Evolutionary conservation across 1,140 invertebrate species (phyloP).

Genomic region (Tribolium castaneum): DNA sequence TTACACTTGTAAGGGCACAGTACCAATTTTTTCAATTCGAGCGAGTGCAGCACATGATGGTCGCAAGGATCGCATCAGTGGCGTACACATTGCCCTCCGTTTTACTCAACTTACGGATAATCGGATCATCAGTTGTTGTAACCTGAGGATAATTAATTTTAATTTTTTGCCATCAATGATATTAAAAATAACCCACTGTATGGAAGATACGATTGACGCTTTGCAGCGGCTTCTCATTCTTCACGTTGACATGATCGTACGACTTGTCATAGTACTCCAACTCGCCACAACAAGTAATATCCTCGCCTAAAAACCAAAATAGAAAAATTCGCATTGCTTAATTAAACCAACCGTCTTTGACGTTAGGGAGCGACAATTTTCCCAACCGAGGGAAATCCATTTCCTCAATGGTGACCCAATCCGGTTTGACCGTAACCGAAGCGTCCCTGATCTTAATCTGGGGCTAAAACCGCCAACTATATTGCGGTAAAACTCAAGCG

Average conservation of each 20-base stretch:
- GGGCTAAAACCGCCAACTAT: constrained; percentile 64
- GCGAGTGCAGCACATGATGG: constrained; percentile 98
- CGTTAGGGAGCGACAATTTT: constrained; percentile 90
- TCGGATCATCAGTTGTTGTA: constrained; percentile 98
- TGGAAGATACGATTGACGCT: constrained; percentile 97
- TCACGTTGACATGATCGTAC: constrained; percentile 97
- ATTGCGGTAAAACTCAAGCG: no score
- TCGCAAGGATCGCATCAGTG: constrained; percentile 97
- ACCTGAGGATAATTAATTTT: constrained; percentile 66
- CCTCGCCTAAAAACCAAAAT: constrained; percentile 70
- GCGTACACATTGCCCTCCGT: constrained; percentile 97
- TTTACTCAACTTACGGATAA: constrained; percentile 94
- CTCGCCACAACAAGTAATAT: constrained; percentile 87
- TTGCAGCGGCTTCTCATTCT: constrained; percentile 92
- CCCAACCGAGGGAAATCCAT: constrained; percentile 97
- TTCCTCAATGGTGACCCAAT: constrained; percentile 98
- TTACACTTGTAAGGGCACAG: not conserved
- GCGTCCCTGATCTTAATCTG: constrained; percentile 97
- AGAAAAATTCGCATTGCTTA: not conserved
- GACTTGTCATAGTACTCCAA: constrained; percentile 98
- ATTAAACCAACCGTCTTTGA: constrained; percentile 82
- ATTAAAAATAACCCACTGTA: constrained; percentile 71
- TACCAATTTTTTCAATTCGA: constrained; percentile 97
- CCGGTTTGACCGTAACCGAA: constrained; percentile 95
- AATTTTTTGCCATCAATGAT: not conserved